Conservation (phyloP, 1,140 invertebrate genomes). For the Zaprionus kolodkinae region DNA sequence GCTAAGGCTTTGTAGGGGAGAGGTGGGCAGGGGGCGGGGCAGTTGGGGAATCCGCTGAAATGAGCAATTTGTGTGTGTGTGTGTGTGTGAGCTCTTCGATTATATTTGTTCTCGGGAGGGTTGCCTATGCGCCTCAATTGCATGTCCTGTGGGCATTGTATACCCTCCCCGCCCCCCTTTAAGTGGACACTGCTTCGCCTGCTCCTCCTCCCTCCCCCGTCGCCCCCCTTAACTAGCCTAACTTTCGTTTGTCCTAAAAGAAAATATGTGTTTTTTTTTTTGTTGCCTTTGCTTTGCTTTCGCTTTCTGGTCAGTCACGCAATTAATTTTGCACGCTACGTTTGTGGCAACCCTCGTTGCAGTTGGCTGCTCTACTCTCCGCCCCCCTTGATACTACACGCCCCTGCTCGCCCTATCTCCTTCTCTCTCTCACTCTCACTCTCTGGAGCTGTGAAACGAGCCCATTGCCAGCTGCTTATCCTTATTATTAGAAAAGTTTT, state of each 20-base stretch:
- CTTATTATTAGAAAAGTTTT: slow-evolving; percentile 63
- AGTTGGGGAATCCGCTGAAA: slow-evolving; percentile 18
- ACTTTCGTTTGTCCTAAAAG: slow-evolving; percentile 1
- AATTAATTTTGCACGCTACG: slow-evolving; percentile 59
- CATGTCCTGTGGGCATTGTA: slow-evolving; percentile 34
- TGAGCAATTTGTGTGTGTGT: slow-evolving; percentile 31
- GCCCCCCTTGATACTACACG: neutral
- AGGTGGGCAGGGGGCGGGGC: too few relatives aligned
- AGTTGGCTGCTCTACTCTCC: slow-evolving; percentile 14
- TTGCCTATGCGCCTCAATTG: slow-evolving; percentile 26
- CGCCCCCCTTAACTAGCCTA: neutral
- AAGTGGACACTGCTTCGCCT: too few relatives aligned
- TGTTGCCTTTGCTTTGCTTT: slow-evolving; percentile 18
- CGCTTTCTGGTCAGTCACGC: slow-evolving; percentile 53
- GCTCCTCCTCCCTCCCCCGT: neutral
- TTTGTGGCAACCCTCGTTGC: slow-evolving; percentile 29
- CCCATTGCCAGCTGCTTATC: slow-evolving; percentile 56
- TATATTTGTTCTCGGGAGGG: neutral
- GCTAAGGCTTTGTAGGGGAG: neutral
- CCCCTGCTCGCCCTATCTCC: too few relatives aligned
- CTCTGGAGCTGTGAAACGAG: slow-evolving; percentile 11
- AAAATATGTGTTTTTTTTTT: slow-evolving; percentile 22
- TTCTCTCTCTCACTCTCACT: neutral
- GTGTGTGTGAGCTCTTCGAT: neutral
- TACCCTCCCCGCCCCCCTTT: neutral